phyloP scores from a whole-genome alignment of 1,140 invertebrate species.

The Heliconius congener region DNA sequence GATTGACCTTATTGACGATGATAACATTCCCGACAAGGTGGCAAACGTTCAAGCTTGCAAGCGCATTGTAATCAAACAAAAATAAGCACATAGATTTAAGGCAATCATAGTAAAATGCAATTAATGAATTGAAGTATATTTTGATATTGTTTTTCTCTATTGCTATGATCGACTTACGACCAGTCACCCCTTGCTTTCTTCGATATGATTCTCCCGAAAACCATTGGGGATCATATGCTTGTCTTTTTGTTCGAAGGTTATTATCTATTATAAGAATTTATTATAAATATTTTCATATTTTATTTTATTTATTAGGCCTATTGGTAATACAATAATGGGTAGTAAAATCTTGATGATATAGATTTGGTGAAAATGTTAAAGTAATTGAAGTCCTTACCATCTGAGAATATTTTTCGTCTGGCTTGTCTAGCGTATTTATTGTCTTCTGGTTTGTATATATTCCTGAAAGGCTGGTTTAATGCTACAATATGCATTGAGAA shows the following conservation, averaged over 20 bases:
- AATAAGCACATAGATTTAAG: conserved; percentile 74
- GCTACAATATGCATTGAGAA: conserved; percentile 99
- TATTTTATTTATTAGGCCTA: neutral
- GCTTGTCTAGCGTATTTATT: conserved; percentile 77
- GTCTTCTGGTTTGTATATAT: conserved; percentile 82
- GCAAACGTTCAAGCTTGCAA: conserved; percentile 70
- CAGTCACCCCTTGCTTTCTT: conserved; percentile 76
- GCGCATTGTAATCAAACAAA: conserved; percentile 64
- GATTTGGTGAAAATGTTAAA: neutral
- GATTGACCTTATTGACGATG: conserved; percentile 53
- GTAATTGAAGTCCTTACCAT: conserved; percentile 84
- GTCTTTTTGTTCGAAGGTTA: conserved; percentile 70
- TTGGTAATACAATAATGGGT: neutral
- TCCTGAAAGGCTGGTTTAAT: conserved; percentile 95
- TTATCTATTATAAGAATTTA: conserved; percentile 62
- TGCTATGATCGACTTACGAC: conserved; percentile 78
- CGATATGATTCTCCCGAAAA: conserved; percentile 75
- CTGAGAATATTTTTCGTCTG: conserved; percentile 84
- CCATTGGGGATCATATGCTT: conserved; percentile 73
- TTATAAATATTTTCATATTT: neutral
- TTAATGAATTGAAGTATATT: conserved; percentile 18
- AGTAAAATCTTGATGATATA: neutral
- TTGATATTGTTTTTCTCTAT: conserved; percentile 37
- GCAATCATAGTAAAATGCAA: conserved; percentile 55
- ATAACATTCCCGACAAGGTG: conserved; percentile 73